phyloP scores from a whole-genome alignment of 2,797 vertebrate species.

The Gallinago nigripennis region DNA sequence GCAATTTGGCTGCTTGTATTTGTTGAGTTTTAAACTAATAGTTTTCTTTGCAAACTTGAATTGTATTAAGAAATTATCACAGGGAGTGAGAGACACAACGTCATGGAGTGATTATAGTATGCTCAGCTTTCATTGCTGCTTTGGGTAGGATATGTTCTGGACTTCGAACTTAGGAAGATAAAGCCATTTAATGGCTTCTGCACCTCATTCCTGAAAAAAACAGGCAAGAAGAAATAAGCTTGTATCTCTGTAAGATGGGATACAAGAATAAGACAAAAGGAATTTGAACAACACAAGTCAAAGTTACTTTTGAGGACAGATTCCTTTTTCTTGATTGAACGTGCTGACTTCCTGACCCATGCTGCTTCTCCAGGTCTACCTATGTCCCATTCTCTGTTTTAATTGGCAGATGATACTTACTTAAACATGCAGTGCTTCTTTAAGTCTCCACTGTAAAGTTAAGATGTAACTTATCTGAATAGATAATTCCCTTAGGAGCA shows the following conservation, averaged over 20 bases:
- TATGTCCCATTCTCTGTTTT: background rate
- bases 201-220: background rate
- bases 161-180: background rate
- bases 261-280: background rate
- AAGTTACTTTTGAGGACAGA: background rate
- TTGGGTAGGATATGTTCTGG: background rate
- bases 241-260: background rate
- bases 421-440: background rate
- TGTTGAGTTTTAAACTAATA: slow-evolving; percentile 15
- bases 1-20: background rate
- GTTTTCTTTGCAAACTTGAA: background rate
- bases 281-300: background rate
- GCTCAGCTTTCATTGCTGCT: background rate
- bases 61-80: background rate
- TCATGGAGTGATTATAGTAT: background rate
- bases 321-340: background rate
- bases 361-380: background rate
- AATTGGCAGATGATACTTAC: background rate
- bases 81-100: background rate
- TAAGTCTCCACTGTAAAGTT: background rate
- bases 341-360: background rate
- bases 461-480: background rate
- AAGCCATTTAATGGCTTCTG: background rate
- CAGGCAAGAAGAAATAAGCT: background rate
- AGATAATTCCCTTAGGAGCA: background rate